Conservation (phyloP, 1,140 invertebrate species). For the Cydia amplana region DNA sequence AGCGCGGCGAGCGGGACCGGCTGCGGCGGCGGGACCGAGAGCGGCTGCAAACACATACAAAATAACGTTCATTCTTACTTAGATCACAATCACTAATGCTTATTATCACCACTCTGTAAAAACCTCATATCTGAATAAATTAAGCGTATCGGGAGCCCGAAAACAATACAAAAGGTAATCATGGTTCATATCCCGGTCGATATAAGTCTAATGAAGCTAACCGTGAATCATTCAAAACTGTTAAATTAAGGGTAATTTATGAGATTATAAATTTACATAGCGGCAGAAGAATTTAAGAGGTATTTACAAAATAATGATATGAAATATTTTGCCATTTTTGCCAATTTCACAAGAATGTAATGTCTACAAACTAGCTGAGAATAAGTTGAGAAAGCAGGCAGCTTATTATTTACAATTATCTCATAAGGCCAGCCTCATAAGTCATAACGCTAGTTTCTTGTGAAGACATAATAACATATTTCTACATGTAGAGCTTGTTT, state of each 20-base stretch:
- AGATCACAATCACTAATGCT: background rate
- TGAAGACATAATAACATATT: too few relatives aligned
- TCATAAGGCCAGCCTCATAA: too few relatives aligned
- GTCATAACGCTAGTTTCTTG: too few relatives aligned
- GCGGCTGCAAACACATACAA: conserved; percentile 52
- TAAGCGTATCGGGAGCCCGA: background rate
- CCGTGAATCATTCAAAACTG: too few relatives aligned
- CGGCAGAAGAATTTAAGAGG: background rate
- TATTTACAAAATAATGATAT: background rate
- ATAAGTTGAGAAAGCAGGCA: too few relatives aligned
- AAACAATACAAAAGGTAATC: too few relatives aligned
- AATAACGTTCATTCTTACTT: conserved; percentile 31
- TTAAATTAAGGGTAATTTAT: background rate
- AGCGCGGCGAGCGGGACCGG: conserved; percentile 66
- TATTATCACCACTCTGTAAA: background rate
- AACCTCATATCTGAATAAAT: conserved; percentile 25
- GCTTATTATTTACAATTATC: too few relatives aligned
- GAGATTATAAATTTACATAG: background rate
- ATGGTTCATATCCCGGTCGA: too few relatives aligned
- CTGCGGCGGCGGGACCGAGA: conserved; percentile 68
- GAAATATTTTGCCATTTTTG: background rate
- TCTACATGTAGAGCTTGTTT: background rate
- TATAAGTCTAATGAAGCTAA: too few relatives aligned
- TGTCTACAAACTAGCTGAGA: background rate
- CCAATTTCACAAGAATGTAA: background rate